Evolutionary conservation across 2,888 invertebrate species (phyloP), one percentile per base, ranked within the genome.

Genomic region (Cryptosula pallasiana): DNA sequence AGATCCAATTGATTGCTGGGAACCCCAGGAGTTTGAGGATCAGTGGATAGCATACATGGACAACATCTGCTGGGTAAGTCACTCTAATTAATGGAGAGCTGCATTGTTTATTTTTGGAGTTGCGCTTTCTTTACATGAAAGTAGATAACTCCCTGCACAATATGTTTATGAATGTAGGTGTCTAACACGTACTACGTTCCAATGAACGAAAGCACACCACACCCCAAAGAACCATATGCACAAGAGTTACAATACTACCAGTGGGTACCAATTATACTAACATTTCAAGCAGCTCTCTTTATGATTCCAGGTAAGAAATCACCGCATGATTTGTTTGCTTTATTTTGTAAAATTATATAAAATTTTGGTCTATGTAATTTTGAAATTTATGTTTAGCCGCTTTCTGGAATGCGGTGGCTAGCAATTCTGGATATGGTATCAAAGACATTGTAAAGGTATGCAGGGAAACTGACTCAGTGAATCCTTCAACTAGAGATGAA

Each of bases 241-340:
- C 73, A 77, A 55, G 76, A 76, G 76, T 63, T 79, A 1, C 73
- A 76, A 23, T 79, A 79, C 73, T 79, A 79, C 72, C 79, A 79
- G 71, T 78, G 78, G 76, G 75, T 76, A 75, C 82, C 82, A 1
- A 81, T 81, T 75, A 82, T 81, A 73, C 77, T 82, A 20, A 79
- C 83, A 32, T 74, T 78, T 58, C 81, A 81, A 74, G 83, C 83
- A 1, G 77, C 84, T 71, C 76, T 79, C 73, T 83, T 83, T 77
- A 82, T 81, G 72, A 73, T 82, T 13, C 83, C 83, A 70, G 70
- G 70, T 54, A 36, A 70, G 70, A n/a, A 29, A 3, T 5, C 45
- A 45, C 20, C n/a, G n/a, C n/a, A n/a, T n/a, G n/a, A n/a, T n/a
- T n/a, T n/a, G n/a, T n/a, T n/a, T n/a, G n/a, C n/a, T n/a, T n/a